Evolutionary conservation across 1,140 invertebrate genomes (phyloP).

Genomic region (Portunus trituberculatus): DNA sequence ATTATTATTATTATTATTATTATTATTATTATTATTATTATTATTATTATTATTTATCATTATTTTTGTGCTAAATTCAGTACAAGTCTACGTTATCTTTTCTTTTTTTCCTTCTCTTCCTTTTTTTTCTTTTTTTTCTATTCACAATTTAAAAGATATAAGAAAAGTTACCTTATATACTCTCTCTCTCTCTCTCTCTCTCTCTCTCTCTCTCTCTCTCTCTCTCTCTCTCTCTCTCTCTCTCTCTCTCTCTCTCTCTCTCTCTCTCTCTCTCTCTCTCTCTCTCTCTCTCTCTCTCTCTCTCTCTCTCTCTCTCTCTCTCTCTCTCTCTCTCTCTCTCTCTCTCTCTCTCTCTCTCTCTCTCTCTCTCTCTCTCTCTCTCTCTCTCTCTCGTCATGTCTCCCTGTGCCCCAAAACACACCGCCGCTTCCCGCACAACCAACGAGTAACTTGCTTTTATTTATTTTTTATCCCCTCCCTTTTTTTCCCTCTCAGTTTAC

Average conservation of each 20-base stretch:
- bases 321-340: neutral
- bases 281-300: neutral
- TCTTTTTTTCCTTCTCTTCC: too few relatives aligned
- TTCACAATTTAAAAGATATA: too few relatives aligned
- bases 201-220: neutral
- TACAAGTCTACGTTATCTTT: too few relatives aligned
- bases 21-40: too few relatives aligned
- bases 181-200: too few relatives aligned
- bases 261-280: neutral
- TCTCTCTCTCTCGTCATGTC: neutral
- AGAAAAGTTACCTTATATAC: too few relatives aligned
- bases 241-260: neutral
- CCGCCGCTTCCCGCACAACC: too few relatives aligned
- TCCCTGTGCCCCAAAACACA: too few relatives aligned
- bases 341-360: conserved; percentile 2
- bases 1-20: too few relatives aligned
- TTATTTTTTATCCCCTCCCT: neutral
- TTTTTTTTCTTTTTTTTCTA: too few relatives aligned
- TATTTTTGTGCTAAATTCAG: too few relatives aligned
- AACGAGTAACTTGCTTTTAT: neutral
- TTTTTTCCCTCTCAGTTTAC: neutral
- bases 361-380: neutral
- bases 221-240: conserved; percentile 9
- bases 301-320: neutral
- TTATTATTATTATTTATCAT: too few relatives aligned